Evolutionary conservation across 2,888 invertebrate species (phyloP), one percentile per base, ranked within the genome.

Genomic region (Temnothorax ravouxi): DNA sequence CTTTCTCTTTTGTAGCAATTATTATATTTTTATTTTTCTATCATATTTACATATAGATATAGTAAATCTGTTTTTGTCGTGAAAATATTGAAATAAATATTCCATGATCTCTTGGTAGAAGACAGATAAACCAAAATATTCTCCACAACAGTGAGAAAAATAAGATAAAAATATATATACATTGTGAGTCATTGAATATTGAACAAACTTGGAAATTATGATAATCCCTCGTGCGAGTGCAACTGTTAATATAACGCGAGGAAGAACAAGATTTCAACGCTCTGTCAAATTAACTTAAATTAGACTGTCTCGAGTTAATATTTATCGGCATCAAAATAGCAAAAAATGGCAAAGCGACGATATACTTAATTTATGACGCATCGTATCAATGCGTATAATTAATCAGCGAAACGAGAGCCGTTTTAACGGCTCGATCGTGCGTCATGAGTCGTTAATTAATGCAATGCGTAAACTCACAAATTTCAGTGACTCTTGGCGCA

Each of bases 401-500:
- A 50, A 64, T n/a, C 18, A 18, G 8, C 25, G 6, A 76, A 76
- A 66, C 38, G 18, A 52, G 8, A 64, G 9, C 13, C 18, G 9
- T 25, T 76, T 66, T 59, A 72, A 72, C 25, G 11, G 13, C 3
- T n/a, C n/a, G 15, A 75, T 2, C 21, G 21, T 15, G 44, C 15
- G 8, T 52, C 41, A 76, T 13, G n/a, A 29, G 59, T 52, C 25
- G 11, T 18, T 71, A 56, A 72, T 72, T 41, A 25, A 25, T 41
- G 56, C 25, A 59, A 50, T 18, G 47, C 9, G 13, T 15, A 44
- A 64, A 67, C 18, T 1, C n/a, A 44, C 44, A 71, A 44, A 79
- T 56, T 69, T 71, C 18, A 25, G n/a, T 41, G 52, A 76, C 13
- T 76, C 76, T 38, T 29, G 29, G 54, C 44, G 15, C 29, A 59